phyloP scores from a whole-genome alignment of 1,140 invertebrate species.

The Atopsyche davidsoni region DNA sequence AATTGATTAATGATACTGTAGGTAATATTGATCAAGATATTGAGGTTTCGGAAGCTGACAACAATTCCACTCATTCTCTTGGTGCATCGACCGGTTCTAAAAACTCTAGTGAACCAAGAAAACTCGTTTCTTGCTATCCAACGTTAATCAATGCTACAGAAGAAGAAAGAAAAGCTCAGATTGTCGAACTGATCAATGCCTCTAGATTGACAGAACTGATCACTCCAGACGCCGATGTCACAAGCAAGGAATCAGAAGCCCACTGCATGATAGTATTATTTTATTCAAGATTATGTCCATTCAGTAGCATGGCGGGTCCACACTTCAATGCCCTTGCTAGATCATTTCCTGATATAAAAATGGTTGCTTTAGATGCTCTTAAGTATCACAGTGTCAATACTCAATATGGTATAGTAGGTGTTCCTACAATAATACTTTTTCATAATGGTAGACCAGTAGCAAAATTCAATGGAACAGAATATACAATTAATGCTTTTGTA shows the following conservation, averaged over 20 bases:
- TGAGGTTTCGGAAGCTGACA: no score
- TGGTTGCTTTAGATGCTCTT: conserved; percentile 86
- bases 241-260: conserved; percentile 40
- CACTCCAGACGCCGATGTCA: conserved; percentile 40
- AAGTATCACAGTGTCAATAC: conserved; percentile 82
- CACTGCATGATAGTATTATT: conserved; percentile 80
- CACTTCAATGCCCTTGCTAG: conserved; percentile 81
- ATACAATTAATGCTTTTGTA: conserved; percentile 71
- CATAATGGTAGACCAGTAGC: conserved; percentile 85
- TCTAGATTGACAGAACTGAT: conserved; percentile 37
- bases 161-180: conserved; percentile 34
- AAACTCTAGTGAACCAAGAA: conserved; percentile 46
- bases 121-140: conserved; percentile 43
- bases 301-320: conserved; percentile 82
- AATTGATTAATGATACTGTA: no score
- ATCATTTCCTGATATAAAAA: conserved; percentile 80
- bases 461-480: conserved; percentile 81
- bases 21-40: no score
- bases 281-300: conserved; percentile 83
- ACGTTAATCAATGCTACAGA: conserved; percentile 32
- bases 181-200: conserved; percentile 44
- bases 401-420: conserved; percentile 88
- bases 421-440: conserved; percentile 87
- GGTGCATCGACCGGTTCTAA: no score
- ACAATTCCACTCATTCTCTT: no score